These are phyloP conservation scores for Caenorhabditis becei DNA, from an alignment of 2,888 invertebrate species.

Conservation along the genomic window DNA sequence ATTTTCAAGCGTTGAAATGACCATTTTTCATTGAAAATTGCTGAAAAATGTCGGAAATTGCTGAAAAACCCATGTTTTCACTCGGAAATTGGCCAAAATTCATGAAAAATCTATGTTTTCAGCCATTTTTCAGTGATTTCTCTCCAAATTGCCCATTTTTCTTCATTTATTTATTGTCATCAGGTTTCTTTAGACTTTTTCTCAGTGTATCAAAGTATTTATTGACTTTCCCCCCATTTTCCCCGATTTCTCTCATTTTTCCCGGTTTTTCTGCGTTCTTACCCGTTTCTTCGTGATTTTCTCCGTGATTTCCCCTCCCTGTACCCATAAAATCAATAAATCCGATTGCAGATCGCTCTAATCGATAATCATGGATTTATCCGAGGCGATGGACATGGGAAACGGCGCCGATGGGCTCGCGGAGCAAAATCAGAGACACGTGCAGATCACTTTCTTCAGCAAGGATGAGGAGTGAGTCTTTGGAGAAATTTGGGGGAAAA, in stretches of 20 bases:
- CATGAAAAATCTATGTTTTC: too few relatives aligned
- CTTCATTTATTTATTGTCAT: too few relatives aligned
- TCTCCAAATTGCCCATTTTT: not conserved
- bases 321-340: conserved; percentile 2
- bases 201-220: too few relatives aligned
- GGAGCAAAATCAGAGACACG: conserved; percentile 49
- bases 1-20: conserved; percentile 36
- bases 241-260: too few relatives aligned
- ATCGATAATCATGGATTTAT: conserved; percentile 12
- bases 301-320: not conserved
- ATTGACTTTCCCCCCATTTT: too few relatives aligned
- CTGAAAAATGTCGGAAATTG: too few relatives aligned
- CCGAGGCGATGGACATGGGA: conserved; percentile 31
- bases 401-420: conserved; percentile 11
- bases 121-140: not conserved
- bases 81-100: too few relatives aligned
- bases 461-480: conserved; percentile 59
- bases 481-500: conserved; percentile 1
- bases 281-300: conserved; percentile 10
- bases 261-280: not conserved
- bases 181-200: too few relatives aligned
- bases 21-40: too few relatives aligned
- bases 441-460: conserved; percentile 67
- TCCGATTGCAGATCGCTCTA: not conserved
- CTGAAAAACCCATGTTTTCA: too few relatives aligned